Base-by-base conservation (phyloP, 2,888 invertebrate species). In the Pseudococcus viburni region DNA sequence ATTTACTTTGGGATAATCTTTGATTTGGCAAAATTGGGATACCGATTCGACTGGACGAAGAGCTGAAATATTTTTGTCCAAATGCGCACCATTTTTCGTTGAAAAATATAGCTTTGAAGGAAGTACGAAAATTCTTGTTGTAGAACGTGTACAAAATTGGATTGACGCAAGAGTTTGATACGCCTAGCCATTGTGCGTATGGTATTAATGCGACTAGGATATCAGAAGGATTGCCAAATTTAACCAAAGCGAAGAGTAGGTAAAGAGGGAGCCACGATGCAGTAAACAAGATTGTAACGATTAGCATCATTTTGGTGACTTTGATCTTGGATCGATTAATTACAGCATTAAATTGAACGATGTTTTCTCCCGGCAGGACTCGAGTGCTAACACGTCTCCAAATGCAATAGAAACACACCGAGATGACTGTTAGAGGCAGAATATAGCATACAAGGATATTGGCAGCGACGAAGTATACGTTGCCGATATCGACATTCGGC, bases 101-200 rank as follows among this genome's bases (percentile, higher is more conserved):
- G 6, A 64, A 11, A 19, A 64, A 64, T 64, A 64, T 64, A 9
- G 64, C 64, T 64, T 22, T 64, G 64, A 64, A 64, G 1, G 64
- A 64, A 22, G 64, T 12, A 11, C 64, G 64, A 91, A 93, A 94
- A 90, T 93, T 93, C 89, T 92, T 92, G 91, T 93, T 93, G 91
- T 93, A 93, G 90, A 93, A 93, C 64, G 93, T 93, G 91, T 94
- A 94, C 12, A 94, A 91, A 73, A 93, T 92, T 0, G 94, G 94
- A 90, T 94, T 94, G 90, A 93, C 93, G 90, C 93, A 93, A 77
- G 93, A 93, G 91, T 94, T 94, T 89, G 93, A 92, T 0, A 93
- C 92, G 0, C 93, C 93, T 42, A 94, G 91, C 92, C 92, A 92
- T 90, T 92, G 93, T 12, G 92, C 93, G 26, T 93, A 90, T 0